Percentiles rank a stretch among this genome's conserved stretches.
These are phyloP conservation scores for Gavialis gangeticus DNA, from an alignment of 2,113 vertebrate genomes.

Conservation along the genomic window DNA sequence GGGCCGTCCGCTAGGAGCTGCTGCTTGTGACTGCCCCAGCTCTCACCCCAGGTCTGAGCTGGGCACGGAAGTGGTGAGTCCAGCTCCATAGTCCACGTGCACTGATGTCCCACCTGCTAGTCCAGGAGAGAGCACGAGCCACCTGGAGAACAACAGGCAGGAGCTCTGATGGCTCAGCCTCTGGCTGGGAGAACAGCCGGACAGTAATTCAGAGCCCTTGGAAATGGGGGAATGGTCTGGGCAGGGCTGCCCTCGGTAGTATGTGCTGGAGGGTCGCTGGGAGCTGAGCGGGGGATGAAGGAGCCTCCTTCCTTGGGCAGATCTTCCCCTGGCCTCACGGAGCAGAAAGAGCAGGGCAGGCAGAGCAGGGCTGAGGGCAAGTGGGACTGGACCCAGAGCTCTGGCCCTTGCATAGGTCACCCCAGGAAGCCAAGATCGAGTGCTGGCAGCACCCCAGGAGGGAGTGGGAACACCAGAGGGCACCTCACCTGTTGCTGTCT, in stretches of 20 bases:
- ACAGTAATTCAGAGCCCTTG: not conserved
- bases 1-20: not conserved
- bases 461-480: not conserved
- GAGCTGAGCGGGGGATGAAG: not conserved
- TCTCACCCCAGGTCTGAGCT: accelerated
- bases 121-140: not conserved
- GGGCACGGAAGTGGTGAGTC: not conserved
- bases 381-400: not conserved
- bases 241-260: not conserved
- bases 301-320: not conserved
- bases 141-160: not conserved
- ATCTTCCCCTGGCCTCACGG: not conserved
- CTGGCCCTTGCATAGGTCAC: not conserved
- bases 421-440: too few species aligned
- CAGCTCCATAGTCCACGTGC: not conserved
- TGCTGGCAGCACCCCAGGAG: not conserved
- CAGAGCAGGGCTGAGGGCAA: not conserved
- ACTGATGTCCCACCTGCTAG: not conserved
- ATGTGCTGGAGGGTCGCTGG: not conserved
- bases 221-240: not conserved
- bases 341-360: not conserved
- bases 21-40: not conserved
- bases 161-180: not conserved
- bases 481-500: not conserved
- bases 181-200: not conserved